Conservation (phyloP, 2,888 invertebrate genomes). For the Polymixis flavicincta region DNA sequence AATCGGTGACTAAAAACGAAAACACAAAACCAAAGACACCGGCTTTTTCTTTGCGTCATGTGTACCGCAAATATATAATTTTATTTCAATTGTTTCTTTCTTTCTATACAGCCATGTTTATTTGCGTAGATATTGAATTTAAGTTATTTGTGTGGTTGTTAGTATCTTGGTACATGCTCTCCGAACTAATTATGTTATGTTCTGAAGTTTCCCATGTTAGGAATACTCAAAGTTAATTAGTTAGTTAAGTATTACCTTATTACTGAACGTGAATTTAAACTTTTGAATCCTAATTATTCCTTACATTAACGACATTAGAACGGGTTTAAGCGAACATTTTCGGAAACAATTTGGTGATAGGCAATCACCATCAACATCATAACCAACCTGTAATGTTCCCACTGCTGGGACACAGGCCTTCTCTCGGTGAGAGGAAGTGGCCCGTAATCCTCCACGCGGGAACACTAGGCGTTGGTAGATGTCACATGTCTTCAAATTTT, state of each 20-base stretch:
- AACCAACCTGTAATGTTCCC: too few species aligned
- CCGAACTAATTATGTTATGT: slow-evolving; percentile 26
- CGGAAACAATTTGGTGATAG: background rate
- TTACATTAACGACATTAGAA: background rate
- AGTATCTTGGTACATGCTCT: background rate
- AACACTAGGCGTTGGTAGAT: too few species aligned
- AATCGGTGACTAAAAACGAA: too few species aligned
- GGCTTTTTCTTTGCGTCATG: background rate
- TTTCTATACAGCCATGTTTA: background rate
- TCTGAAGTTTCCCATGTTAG: slow-evolving; percentile 33
- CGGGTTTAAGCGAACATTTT: background rate
- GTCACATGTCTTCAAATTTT: too few species aligned
- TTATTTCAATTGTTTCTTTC: background rate
- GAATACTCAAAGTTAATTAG: slow-evolving; percentile 13
- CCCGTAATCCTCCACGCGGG: too few species aligned
- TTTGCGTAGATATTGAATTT: slow-evolving; percentile 4
- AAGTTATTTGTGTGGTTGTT: slow-evolving; percentile 1
- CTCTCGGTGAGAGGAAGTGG: too few species aligned
- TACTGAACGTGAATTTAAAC: slow-evolving; percentile 7
- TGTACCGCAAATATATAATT: background rate
- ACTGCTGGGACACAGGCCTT: too few species aligned
- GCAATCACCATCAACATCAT: too few species aligned
- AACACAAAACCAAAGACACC: too few species aligned
- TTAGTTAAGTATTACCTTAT: background rate
- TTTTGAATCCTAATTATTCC: slow-evolving; percentile 15